phyloP scores from a whole-genome alignment of 2,797 vertebrate species.

The Florisuga fusca region DNA sequence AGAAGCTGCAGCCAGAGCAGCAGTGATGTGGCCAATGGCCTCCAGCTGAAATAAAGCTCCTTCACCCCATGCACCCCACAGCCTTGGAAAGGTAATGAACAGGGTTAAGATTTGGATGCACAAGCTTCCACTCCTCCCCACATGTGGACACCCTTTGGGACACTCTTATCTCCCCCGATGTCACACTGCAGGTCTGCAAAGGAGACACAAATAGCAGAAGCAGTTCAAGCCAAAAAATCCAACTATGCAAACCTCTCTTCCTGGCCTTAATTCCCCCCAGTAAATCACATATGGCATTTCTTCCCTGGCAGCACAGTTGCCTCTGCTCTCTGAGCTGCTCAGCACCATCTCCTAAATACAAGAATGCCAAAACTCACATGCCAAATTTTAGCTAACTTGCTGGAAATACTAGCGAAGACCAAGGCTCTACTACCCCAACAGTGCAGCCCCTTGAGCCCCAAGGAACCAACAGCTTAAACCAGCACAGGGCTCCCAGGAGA shows the following conservation, averaged over 20 bases:
- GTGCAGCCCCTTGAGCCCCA: neutral
- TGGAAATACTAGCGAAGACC: neutral
- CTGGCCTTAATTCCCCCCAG: neutral
- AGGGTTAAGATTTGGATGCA: neutral
- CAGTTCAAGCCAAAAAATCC: neutral
- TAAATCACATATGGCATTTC: neutral
- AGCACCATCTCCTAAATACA: neutral
- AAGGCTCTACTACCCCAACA: neutral
- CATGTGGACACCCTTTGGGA: neutral
- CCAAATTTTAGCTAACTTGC: neutral
- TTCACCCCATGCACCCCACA: neutral
- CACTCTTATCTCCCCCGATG: too few relatives aligned
- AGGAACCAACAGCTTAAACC: neutral
- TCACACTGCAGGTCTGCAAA: neutral
- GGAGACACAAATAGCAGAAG: neutral
- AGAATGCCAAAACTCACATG: neutral
- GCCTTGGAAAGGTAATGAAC: neutral
- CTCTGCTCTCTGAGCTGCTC: neutral
- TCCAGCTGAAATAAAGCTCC: neutral
- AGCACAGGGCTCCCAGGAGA: neutral
- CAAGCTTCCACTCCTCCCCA: neutral
- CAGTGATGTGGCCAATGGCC: neutral
- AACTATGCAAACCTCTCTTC: neutral
- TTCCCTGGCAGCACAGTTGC: neutral
- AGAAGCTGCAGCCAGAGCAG: neutral